Evolutionary conservation across 1,140 invertebrate species (phyloP).

Genomic region (Anadara kagoshimensis): DNA sequence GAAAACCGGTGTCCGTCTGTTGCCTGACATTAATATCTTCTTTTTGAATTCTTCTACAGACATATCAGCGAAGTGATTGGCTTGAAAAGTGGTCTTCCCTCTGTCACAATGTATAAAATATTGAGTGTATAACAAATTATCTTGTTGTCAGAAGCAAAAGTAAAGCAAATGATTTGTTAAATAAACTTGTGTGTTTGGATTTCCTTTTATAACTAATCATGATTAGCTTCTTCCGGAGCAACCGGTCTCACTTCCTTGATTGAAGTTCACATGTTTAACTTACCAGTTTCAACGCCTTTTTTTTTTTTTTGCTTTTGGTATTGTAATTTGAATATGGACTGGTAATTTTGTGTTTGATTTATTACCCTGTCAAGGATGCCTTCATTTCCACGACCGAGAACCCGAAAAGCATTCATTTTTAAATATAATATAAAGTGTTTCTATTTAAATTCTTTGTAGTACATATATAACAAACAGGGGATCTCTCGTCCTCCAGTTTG

Average conservation of each 20-base stretch:
- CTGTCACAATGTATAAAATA: conserved; percentile 33
- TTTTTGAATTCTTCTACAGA: conserved; percentile 51
- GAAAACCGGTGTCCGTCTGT: conserved; percentile 43
- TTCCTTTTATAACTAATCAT: not conserved
- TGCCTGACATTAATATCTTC: conserved; percentile 57
- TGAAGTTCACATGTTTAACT: not conserved
- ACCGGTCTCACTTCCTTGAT: not conserved
- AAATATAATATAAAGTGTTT: too few relatives aligned
- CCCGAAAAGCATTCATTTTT: too few relatives aligned
- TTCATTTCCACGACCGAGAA: too few relatives aligned
- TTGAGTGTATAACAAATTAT: not conserved
- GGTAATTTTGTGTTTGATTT: too few relatives aligned
- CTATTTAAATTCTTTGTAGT: too few relatives aligned
- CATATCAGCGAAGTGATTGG: conserved; percentile 64
- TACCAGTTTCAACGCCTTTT: not conserved
- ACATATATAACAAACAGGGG: too few relatives aligned
- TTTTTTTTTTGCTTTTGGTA: too few relatives aligned
- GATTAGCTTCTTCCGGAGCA: not conserved
- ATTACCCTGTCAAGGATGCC: too few relatives aligned
- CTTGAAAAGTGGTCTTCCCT: conserved; percentile 48
- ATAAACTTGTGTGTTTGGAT: not conserved
- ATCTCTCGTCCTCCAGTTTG: too few relatives aligned
- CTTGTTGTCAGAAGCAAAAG: not conserved
- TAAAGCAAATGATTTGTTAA: not conserved
- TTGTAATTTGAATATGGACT: too few relatives aligned